phyloP scores from a whole-genome alignment of 2,888 invertebrate genomes.

The Pyrochroa serraticornis region DNA sequence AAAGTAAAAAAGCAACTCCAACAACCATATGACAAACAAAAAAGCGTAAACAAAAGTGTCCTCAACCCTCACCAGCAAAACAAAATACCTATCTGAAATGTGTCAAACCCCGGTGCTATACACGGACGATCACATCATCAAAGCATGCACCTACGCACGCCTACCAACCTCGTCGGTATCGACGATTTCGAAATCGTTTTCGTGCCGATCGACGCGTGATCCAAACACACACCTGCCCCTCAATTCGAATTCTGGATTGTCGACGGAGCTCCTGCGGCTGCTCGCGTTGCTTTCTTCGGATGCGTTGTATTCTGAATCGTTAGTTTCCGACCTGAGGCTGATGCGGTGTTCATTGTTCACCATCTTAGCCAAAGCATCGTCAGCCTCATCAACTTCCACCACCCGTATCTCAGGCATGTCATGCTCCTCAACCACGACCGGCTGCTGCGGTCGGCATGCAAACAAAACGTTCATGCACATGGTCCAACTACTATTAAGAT shows the following conservation, averaged over 20 bases:
- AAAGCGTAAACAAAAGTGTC: no score
- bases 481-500: no score
- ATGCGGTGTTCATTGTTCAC: neutral
- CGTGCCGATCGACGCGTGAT: slow-evolving; percentile 12
- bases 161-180: slow-evolving; percentile 28
- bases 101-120: no score
- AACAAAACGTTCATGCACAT: slow-evolving; percentile 46
- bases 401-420: slow-evolving; percentile 26
- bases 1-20: no score
- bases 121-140: neutral
- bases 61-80: no score
- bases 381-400: neutral
- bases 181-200: slow-evolving; percentile 22
- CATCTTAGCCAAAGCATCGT: neutral
- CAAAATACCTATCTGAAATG: no score
- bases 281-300: slow-evolving; percentile 54
- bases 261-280: slow-evolving; percentile 41
- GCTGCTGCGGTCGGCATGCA: slow-evolving; percentile 44
- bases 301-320: slow-evolving; percentile 54
- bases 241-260: slow-evolving; percentile 29
- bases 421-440: neutral
- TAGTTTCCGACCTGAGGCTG: slow-evolving; percentile 16
- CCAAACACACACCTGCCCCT: slow-evolving; percentile 22
- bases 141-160: slow-evolving; percentile 7
- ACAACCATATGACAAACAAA: no score